Conservation (phyloP, 2,113 vertebrate species). For the Apteryx owenii region DNA sequence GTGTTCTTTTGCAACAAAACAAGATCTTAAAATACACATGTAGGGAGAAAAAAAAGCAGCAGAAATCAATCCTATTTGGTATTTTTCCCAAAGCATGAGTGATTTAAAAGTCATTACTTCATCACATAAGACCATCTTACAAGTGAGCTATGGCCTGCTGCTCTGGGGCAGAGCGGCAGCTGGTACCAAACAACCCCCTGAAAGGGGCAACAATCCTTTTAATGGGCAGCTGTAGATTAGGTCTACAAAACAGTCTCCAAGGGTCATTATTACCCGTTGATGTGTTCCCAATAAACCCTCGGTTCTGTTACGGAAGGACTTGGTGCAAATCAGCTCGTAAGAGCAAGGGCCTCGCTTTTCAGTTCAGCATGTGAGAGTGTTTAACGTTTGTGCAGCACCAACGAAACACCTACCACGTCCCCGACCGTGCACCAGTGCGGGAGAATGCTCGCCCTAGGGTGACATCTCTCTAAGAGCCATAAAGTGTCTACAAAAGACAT, state of each 20-base stretch:
- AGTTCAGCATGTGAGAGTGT: neutral
- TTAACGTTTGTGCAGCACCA: neutral
- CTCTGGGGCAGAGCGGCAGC: neutral
- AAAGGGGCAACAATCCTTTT: neutral
- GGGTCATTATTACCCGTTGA: rapidly evolving
- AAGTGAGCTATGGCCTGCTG: rapidly evolving
- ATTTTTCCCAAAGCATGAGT: neutral
- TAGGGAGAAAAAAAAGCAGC: neutral
- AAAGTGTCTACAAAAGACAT: neutral
- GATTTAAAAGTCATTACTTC: neutral
- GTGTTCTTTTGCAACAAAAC: neutral
- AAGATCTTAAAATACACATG: neutral
- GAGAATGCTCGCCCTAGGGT: neutral
- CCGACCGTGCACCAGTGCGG: rapidly evolving
- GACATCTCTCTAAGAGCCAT: neutral
- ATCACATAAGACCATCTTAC: neutral
- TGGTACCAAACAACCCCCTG: neutral
- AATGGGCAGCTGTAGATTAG: rapidly evolving
- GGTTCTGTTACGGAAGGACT: neutral
- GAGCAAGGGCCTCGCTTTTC: too few species aligned
- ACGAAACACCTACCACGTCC: neutral
- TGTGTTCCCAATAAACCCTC: neutral
- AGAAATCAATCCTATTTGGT: neutral
- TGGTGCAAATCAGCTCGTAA: rapidly evolving
- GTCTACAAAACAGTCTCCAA: neutral